Evolutionary conservation across 2,797 vertebrate species (phyloP).

Genomic region (Limnodromus scolopaceus): DNA sequence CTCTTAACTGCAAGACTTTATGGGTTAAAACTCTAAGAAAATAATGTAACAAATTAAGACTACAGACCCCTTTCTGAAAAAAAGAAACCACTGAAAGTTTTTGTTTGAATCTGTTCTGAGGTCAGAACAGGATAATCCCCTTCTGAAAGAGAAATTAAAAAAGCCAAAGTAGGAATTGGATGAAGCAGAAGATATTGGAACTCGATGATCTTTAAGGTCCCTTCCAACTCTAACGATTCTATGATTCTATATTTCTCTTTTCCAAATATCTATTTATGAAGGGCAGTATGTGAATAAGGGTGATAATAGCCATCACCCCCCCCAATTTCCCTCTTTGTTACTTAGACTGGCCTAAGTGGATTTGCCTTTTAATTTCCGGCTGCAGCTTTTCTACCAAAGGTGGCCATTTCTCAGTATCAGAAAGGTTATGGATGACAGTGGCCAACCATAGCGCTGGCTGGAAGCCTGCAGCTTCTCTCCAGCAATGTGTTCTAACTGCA

Average conservation of each 20-base stretch:
- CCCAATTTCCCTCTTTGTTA: neutral
- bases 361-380: neutral
- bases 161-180: neutral
- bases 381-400: neutral
- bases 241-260: too few relatives aligned
- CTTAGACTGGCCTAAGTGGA: neutral
- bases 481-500: rapidly evolving
- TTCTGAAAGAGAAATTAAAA: neutral
- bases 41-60: neutral
- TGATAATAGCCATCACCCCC: neutral
- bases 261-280: neutral
- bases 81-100: neutral
- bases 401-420: neutral
- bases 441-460: rapidly evolving
- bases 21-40: neutral
- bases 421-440: neutral
- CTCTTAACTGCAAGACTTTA: neutral
- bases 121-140: neutral
- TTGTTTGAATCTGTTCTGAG: neutral
- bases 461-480: neutral
- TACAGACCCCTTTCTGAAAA: neutral
- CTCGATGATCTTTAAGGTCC: too few relatives aligned
- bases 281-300: neutral
- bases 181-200: neutral
- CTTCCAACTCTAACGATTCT: too few relatives aligned